Base-by-base conservation (phyloP, 37 sponge, comb jelly and placozoan genomes). In the Eunapius fragilis region DNA sequence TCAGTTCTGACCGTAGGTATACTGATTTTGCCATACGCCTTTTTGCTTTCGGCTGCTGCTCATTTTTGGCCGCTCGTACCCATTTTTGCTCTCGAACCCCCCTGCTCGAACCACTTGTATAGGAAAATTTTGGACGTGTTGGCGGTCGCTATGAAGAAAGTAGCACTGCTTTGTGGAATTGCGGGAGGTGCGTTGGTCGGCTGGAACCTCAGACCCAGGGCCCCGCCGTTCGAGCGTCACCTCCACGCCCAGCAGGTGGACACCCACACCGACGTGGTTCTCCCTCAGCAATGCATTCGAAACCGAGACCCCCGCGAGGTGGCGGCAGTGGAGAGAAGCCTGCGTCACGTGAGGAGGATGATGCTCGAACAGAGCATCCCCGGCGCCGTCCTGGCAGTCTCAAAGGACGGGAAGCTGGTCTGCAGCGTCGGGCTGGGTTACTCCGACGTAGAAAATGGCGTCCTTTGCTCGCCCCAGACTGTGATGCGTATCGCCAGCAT, bases 401-500 rank as follows among this genome's bases (percentile, higher is more conserved):
- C 82, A 9, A 86, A 87, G 33, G 69, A 98, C 78, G 96, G 98
- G 5, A 33, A 58, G 28, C 6, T 83, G 31, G 88, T 95, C 30
- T 91, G 91, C 90, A 91, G 80, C 45, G 82, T 83, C 25, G 98
- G 95, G 2, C 69, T 93, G 9, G 98, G 96, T 19, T 86, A 77
- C 23, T 80, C 94, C 25, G 94, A 95, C 48, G 85, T 98, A 31
- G 98, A 98, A 74, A 98, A 93, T 68, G 77, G 41, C 35, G 87
- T 86, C 0, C 84, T 88, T 31, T 95, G 93, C 70, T 68, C 87
- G 23, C 10, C 50, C 6, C 30, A 82, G 27, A 84, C 92, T 58
- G 90, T 91, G 27, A 95, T 98, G 96, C 80, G 98, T 19, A 91
- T 98, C 9, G 98, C 98, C 23, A 98, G 98, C 87, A 98, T 95